phyloP scores from a whole-genome alignment of 2,888 invertebrate species.

The Lapara coniferarum region DNA sequence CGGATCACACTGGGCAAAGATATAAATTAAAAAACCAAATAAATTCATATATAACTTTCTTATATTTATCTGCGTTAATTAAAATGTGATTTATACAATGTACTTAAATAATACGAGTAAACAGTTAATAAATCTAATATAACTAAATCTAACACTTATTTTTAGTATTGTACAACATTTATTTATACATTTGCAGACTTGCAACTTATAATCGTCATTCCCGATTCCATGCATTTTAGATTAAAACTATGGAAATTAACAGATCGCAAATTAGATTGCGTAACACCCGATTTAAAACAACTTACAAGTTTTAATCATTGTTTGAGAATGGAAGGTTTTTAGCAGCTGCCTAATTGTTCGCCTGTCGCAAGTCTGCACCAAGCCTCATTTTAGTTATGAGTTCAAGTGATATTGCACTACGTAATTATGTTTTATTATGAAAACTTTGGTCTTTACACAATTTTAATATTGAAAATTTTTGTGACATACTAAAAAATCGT shows the following conservation, averaged over 20 bases:
- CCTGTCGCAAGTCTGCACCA: conserved; percentile 23
- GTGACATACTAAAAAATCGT: neutral
- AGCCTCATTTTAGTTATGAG: conserved; percentile 25
- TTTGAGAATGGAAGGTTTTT: neutral
- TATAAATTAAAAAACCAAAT: conserved; percentile 48
- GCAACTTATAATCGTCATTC: conserved; percentile 20
- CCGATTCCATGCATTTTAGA: no score
- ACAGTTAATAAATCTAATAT: conserved; percentile 16
- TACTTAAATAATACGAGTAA: conserved; percentile 35
- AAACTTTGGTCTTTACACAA: conserved; percentile 25
- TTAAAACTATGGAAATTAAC: no score
- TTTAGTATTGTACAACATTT: conserved; percentile 40
- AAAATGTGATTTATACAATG: conserved; percentile 60
- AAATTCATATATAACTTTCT: conserved; percentile 65
- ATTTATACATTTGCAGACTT: conserved; percentile 34
- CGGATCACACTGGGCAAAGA: no score
- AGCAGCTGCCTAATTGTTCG: neutral
- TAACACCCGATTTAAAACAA: no score
- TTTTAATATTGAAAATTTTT: neutral
- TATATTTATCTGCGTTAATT: conserved; percentile 57
- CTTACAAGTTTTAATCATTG: neutral
- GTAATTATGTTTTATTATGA: conserved; percentile 18
- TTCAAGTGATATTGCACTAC: conserved; percentile 21
- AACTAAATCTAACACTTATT: conserved; percentile 38
- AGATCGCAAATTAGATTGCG: no score